Percentiles rank a stretch among this genome's conserved stretches.
phyloP scores from a whole-genome alignment of 2,113 vertebrate genomes.

The Nyctereutes procyonoides region DNA sequence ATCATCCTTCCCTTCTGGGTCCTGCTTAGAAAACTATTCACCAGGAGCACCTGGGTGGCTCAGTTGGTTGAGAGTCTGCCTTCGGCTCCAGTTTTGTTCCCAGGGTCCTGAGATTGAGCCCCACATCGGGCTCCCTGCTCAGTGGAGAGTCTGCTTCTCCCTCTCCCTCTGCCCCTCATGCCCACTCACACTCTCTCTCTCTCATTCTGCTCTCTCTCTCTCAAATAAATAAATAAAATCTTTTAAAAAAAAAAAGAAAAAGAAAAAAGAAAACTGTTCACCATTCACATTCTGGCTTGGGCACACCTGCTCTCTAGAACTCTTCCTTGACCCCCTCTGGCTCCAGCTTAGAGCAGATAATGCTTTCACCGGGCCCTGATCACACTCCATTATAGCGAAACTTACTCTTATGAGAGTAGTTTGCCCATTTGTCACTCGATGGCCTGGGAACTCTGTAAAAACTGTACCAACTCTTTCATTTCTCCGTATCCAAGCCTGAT shows the following conservation, averaged over 20 bases:
- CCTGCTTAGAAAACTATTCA: background rate
- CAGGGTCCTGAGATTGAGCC: too few relatives aligned
- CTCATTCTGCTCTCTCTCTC: too few relatives aligned
- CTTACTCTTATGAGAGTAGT: background rate
- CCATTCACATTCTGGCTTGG: background rate
- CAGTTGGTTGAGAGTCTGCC: too few relatives aligned
- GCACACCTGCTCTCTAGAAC: background rate
- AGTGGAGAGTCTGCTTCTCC: too few relatives aligned
- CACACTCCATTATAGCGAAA: background rate
- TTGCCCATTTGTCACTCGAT: background rate
- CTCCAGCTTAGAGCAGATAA: background rate
- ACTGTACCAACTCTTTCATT: background rate
- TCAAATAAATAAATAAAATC: too few relatives aligned
- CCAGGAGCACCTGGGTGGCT: background rate
- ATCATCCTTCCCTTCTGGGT: background rate
- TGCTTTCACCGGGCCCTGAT: background rate
- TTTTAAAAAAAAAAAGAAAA: too few relatives aligned
- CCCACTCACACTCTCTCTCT: too few relatives aligned
- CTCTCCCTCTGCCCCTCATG: too few relatives aligned
- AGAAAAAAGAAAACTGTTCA: background rate
- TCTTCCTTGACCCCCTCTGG: background rate
- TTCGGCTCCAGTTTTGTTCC: too few relatives aligned
- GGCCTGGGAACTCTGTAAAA: background rate
- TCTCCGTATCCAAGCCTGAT: background rate
- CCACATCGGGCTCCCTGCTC: too few relatives aligned